Evolutionary conservation across 2,888 invertebrate species (phyloP).

Genomic region (Synanthedon tipuliformis): DNA sequence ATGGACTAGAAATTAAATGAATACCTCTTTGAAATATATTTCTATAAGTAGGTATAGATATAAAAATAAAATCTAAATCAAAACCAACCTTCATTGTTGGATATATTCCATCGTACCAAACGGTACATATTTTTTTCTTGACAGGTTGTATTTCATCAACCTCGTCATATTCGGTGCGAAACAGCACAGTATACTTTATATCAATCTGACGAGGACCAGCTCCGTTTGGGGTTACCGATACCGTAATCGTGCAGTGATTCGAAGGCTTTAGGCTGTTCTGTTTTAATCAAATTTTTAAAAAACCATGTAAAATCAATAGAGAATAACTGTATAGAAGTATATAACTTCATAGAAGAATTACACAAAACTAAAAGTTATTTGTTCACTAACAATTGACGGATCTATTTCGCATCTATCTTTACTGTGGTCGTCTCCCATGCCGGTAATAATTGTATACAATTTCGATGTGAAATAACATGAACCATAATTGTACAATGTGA

Average conservation of each 20-base stretch:
- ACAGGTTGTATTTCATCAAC: slow-evolving; percentile 50
- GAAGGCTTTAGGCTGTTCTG: slow-evolving; percentile 57
- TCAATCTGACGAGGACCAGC: slow-evolving; percentile 47
- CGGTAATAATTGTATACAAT: slow-evolving; percentile 34
- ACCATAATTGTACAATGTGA: slow-evolving; percentile 49
- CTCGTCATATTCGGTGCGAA: slow-evolving; percentile 43
- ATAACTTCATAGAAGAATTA: background rate
- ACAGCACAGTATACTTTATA: slow-evolving; percentile 46
- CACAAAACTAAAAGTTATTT: background rate
- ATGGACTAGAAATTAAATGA: no score
- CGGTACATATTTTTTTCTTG: slow-evolving; percentile 38
- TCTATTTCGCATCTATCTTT: slow-evolving; percentile 46
- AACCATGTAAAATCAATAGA: no score
- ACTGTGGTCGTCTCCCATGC: slow-evolving; percentile 47
- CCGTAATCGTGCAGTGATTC: slow-evolving; percentile 33
- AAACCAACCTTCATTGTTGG: slow-evolving; percentile 46
- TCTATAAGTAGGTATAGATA: no score
- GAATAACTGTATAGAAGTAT: background rate
- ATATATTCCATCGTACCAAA: slow-evolving; percentile 62
- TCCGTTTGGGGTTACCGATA: slow-evolving; percentile 42
- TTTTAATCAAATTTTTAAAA: background rate
- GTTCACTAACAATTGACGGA: slow-evolving; percentile 26
- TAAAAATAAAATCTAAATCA: background rate
- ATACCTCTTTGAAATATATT: no score
- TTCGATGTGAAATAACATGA: slow-evolving; percentile 52